Evolutionary conservation across 2,888 invertebrate species (phyloP).

Genomic region (Amaurobius ferox): DNA sequence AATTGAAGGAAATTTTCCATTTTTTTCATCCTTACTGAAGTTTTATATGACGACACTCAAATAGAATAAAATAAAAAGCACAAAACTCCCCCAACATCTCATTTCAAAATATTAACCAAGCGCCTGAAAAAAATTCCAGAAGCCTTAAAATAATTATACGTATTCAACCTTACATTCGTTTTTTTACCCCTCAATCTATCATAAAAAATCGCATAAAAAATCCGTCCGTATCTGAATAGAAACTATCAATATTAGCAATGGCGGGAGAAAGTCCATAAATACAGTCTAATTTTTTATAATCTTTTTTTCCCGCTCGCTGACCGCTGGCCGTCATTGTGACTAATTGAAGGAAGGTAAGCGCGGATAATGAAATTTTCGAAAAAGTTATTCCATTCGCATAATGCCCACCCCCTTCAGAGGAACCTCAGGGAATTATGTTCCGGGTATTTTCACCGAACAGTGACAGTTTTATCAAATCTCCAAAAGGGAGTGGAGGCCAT

Average conservation of each 20-base stretch:
- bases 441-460: conserved; percentile 42
- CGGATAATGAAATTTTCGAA: conserved; percentile 59
- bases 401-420: conserved; percentile 36
- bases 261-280: conserved; percentile 35
- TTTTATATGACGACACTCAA: no score
- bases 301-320: conserved; percentile 27
- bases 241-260: conserved; percentile 66
- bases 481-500: conserved; percentile 27
- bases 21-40: no score
- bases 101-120: no score
- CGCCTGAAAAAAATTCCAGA: background rate
- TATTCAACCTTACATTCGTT: background rate
- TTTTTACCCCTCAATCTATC: conserved; percentile 8
- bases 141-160: background rate
- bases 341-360: conserved; percentile 59
- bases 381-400: conserved; percentile 67
- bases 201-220: background rate
- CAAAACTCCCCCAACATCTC: no score
- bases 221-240: background rate
- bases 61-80: no score
- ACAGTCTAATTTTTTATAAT: conserved; percentile 38
- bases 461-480: conserved; percentile 70
- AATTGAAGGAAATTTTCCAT: no score
- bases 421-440: conserved; percentile 28
- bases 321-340: conserved; percentile 49